Conservation (phyloP, 1,140 invertebrate genomes). For the Pseudomyrmex gracilis region DNA sequence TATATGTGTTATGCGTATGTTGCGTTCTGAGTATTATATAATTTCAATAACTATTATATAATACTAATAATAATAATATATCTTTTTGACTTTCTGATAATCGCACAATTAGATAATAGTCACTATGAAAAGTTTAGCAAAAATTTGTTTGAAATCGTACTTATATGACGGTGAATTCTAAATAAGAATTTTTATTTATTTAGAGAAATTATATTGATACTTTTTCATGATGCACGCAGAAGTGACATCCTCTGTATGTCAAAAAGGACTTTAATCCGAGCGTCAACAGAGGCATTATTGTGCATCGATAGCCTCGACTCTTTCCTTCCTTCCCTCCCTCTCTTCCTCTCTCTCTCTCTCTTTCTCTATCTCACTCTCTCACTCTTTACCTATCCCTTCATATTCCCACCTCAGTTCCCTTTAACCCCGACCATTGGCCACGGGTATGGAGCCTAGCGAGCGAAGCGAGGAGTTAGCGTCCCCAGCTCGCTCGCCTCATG, state of each 20-base stretch:
- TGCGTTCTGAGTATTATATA: no score
- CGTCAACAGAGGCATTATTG: constrained; percentile 77
- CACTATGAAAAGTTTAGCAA: neutral
- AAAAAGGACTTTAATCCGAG: constrained; percentile 76
- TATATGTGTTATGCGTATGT: no score
- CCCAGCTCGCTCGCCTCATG: constrained; percentile 83
- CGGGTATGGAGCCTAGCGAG: constrained; percentile 73
- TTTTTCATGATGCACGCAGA: constrained; percentile 21
- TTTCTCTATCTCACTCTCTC: constrained; percentile 54
- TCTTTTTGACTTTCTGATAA: no score
- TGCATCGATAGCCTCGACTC: constrained; percentile 65
- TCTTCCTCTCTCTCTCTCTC: constrained; percentile 43
- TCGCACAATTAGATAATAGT: no score
- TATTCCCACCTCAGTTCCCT: constrained; percentile 75
- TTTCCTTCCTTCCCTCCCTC: constrained; percentile 49
- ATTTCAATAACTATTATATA: no score
- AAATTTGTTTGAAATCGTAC: neutral
- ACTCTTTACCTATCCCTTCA: constrained; percentile 65
- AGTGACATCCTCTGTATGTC: constrained; percentile 53
- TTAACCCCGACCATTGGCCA: constrained; percentile 73
- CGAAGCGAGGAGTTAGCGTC: constrained; percentile 83
- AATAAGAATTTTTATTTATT: constrained; percentile 42
- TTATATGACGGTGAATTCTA: neutral
- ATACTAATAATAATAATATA: no score
- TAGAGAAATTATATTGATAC: constrained; percentile 48